Evolutionary conservation across 2,888 invertebrate species (phyloP).

Genomic region (Hypsopygia costalis): DNA sequence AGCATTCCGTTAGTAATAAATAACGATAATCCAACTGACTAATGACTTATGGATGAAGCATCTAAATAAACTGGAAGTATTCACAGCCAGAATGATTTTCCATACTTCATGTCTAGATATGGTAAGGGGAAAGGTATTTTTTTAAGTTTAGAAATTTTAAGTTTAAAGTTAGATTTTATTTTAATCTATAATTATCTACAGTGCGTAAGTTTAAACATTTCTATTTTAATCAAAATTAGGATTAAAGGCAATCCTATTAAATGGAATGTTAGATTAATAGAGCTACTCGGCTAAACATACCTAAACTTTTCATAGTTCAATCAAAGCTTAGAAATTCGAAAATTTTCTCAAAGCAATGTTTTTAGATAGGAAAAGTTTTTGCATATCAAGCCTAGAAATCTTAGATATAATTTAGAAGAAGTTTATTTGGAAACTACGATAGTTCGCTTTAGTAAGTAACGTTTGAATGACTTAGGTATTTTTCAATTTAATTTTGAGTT

Average conservation of each 20-base stretch:
- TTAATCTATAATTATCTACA: conserved; percentile 75
- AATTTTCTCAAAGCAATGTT: conserved; percentile 14
- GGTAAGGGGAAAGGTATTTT: conserved; percentile 62
- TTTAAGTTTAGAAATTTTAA: conserved; percentile 48
- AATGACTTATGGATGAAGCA: conserved; percentile 37
- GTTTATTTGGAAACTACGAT: conserved; percentile 70
- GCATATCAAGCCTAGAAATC: conserved; percentile 47
- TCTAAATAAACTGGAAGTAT: conserved; percentile 65
- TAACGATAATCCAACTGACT: conserved; percentile 13
- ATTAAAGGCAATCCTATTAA: conserved; percentile 60
- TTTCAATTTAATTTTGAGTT: conserved; percentile 63
- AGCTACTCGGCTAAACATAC: conserved; percentile 45
- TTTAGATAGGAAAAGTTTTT: conserved; percentile 31
- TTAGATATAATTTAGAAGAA: conserved; percentile 75
- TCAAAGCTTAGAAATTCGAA: conserved; percentile 14
- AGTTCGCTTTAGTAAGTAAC: conserved; percentile 60
- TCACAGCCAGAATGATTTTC: conserved; percentile 80
- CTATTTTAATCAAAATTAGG: conserved; percentile 69
- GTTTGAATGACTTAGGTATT: conserved; percentile 58
- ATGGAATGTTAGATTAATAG: conserved; percentile 67
- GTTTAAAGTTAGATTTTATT: conserved; percentile 58
- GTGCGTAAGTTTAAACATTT: conserved; percentile 71
- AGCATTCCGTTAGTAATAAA: conserved; percentile 26
- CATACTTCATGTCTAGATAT: conserved; percentile 72
- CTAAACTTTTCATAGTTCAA: conserved; percentile 29